Conservation (phyloP, 2,888 invertebrate species). For the Leucania comma region DNA sequence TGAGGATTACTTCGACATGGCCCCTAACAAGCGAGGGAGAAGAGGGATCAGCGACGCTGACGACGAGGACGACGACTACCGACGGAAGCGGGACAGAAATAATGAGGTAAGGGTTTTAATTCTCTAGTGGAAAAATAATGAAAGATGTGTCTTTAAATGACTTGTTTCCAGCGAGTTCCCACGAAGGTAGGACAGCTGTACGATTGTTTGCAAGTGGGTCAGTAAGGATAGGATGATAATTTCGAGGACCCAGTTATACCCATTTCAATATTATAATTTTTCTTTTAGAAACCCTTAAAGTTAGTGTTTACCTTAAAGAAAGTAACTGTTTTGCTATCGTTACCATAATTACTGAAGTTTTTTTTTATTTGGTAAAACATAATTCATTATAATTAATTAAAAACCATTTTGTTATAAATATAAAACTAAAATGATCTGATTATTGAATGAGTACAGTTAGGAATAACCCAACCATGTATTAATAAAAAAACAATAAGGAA, state of each 20-base stretch:
- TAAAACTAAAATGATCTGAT: neutral
- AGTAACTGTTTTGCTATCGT: neutral
- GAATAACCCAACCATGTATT: neutral
- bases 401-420: neutral
- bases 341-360: conserved; percentile 20
- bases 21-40: conserved; percentile 83
- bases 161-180: neutral
- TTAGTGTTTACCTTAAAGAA: no score
- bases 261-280: accelerated
- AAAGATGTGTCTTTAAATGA: no score
- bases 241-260: neutral
- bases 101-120: conserved; percentile 91
- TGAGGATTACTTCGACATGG: conserved; percentile 77
- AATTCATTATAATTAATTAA: conserved; percentile 5
- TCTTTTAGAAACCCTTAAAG: neutral
- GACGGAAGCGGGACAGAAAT: conserved; percentile 94
- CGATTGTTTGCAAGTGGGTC: neutral
- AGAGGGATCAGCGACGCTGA: conserved; percentile 91
- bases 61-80: conserved; percentile 93
- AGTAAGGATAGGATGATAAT: neutral
- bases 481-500: neutral
- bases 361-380: neutral
- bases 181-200: neutral
- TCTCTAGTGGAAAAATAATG: neutral
- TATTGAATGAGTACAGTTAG: neutral